Percentiles rank a stretch among this genome's conserved stretches.
phyloP scores from a whole-genome alignment of 2,888 invertebrate genomes.

The Pristionchus exspectatus region DNA sequence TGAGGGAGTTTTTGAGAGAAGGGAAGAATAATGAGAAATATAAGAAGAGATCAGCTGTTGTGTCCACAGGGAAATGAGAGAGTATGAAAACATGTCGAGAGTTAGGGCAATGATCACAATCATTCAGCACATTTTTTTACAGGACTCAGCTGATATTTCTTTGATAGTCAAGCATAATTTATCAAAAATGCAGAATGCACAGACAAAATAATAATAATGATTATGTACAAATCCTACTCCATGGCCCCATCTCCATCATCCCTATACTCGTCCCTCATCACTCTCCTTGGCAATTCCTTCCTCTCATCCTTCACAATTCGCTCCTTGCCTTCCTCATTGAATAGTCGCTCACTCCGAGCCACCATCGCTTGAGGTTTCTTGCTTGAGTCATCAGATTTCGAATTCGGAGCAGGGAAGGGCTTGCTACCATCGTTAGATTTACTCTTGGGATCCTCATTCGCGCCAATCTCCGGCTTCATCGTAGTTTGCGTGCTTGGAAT shows the following conservation, averaged over 20 bases:
- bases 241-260: slow-evolving; percentile 45
- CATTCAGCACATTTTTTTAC: no score
- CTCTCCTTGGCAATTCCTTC: slow-evolving; percentile 16
- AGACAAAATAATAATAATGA: not conserved
- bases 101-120: no score
- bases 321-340: not conserved
- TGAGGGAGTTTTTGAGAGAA: no score
- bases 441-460: not conserved
- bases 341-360: not conserved
- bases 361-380: not conserved
- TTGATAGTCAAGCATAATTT: no score
- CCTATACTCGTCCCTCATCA: not conserved
- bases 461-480: not conserved
- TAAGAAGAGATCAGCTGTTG: no score
- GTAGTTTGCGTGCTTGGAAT: not conserved
- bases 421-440: not conserved
- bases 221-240: not conserved
- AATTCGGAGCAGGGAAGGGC: not conserved
- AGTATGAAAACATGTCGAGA: no score
- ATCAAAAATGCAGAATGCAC: not conserved
- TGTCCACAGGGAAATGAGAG: no score
- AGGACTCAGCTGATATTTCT: no score
- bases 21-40: no score
- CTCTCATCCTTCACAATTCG: slow-evolving; percentile 20
- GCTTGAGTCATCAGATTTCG: not conserved